A percentile compares a stretch with the other conserved stretches of the same genome.
phyloP scores from a whole-genome alignment of 2,113 vertebrate species.

The Oryctolagus cuniculus region mOryCun1.1 NC_091436.1:148155501-148156000 shows the following conservation, averaged over 20 bases:
- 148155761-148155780: not conserved
- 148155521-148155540: not conserved
- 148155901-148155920: not conserved
- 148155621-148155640: not conserved
- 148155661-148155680: not conserved
- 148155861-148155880: not conserved
- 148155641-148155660: not conserved
- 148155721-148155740: not conserved
- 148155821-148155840: not conserved
- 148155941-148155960: not conserved
- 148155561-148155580: not conserved
- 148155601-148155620: not conserved
- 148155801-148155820: not conserved
- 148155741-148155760: not conserved
- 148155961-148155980: not conserved
- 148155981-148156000: not conserved
- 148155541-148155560: not conserved
- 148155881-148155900: not conserved
- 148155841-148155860: not conserved
- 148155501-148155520: conserved; percentile 35
- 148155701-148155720: not conserved
- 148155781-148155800: not conserved
- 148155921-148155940: not conserved
- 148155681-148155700: not conserved
- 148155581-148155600: not conserved